Conservation (phyloP, 2,888 invertebrate species). For the Byasa hedistus region DNA sequence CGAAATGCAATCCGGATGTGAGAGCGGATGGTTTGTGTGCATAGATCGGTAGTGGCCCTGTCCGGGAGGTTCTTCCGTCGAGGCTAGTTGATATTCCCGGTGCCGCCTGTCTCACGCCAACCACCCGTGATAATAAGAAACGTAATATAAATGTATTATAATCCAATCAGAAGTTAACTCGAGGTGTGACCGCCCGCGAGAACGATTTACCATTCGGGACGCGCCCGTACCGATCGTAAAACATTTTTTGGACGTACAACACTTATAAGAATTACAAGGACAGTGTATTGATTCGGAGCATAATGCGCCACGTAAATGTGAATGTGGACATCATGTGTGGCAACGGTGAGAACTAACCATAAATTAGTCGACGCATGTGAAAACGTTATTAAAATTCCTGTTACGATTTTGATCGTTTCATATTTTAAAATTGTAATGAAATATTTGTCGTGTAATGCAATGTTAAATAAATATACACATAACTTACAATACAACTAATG, state of each 20-base stretch:
- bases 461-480: neutral
- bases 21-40: conserved; percentile 36
- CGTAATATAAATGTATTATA: conserved; percentile 78
- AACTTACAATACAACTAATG: neutral
- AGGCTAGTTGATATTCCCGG: conserved; percentile 50
- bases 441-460: conserved; percentile 3
- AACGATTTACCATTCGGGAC: conserved; percentile 67
- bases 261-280: conserved; percentile 64
- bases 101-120: conserved; percentile 69
- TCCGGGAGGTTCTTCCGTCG: conserved; percentile 12
- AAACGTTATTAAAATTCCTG: conserved; percentile 19
- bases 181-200: conserved; percentile 73
- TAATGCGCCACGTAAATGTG: conserved; percentile 34
- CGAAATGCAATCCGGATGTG: conserved; percentile 37
- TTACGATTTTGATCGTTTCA: conserved; percentile 19
- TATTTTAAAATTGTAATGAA: conserved; percentile 15
- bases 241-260: conserved; percentile 66
- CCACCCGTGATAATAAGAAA: conserved; percentile 73
- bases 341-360: conserved; percentile 19
- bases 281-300: conserved; percentile 38
- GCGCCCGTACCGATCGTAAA: conserved; percentile 64
- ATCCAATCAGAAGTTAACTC: conserved; percentile 74
- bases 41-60: conserved; percentile 4
- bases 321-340: conserved; percentile 34
- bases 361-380: conserved; percentile 20